Evolutionary conservation across 2,113 vertebrate genomes (phyloP), one percentile per base, ranked within the genome.

Genomic region (Crotalus helleri): DNA sequence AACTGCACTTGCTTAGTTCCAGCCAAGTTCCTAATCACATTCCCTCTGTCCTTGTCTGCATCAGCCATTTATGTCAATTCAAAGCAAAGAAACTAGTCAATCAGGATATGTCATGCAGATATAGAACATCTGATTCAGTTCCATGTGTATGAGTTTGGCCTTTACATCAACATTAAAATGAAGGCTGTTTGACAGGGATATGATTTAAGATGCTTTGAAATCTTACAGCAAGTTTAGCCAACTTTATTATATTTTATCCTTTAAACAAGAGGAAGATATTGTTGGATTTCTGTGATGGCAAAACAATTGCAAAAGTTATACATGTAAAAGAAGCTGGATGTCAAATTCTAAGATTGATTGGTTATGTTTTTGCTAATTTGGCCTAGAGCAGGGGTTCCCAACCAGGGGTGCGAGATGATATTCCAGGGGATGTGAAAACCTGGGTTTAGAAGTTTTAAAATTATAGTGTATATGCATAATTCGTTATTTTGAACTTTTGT

Each of bases 301-400:
- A 33, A 94, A 51, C 64, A 7, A 1, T 15, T 86, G 85, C 19
- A 0, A 58, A 51, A 90, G n/a, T 21, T 0, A 33, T 89, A 39
- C 3, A 29, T 74, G 49, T 86, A 88, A 91, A 92, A 88, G 15
- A 19, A 5, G 0, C 0, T 0, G 39, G 57, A 24, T 90, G 88
- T 44, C 91, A 55, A 85, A 53, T 90, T 88, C 12, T 0, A 0
- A 8, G 11, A 58, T 87, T 92, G 54, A 54, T 81, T 0, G 51
- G n/a, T 90, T 46, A n/a, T 0, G 24, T 0, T 69, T 51, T 7
- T 10, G 4, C 4, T 21, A 0, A 0, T 2, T 69, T 5, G 13
- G 13, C 29, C 29, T 33, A 33, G 29, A 69, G 5, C 49, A 51
- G 49, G 8, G 8, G 49, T 51, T 51, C 8, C 49, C 49, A 51